Evolutionary conservation across 2,113 vertebrate genomes (phyloP).

Genomic region (Pterocles orientalis): DNA sequence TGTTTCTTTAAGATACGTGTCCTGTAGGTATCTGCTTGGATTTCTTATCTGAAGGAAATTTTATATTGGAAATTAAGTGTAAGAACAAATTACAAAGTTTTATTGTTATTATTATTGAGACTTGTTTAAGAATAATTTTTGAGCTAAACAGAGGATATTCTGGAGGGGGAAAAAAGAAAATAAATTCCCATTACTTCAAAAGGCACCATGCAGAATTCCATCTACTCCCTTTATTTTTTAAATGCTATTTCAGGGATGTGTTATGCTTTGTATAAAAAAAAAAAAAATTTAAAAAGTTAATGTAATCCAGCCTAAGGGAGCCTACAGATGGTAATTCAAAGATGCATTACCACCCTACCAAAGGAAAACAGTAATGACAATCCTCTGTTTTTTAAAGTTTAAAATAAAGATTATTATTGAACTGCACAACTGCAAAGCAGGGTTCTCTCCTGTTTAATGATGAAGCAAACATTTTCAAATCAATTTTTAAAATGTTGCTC

Average conservation of each 20-base stretch:
- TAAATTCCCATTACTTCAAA: background rate
- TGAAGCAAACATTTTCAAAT: background rate
- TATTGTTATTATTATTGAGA: background rate
- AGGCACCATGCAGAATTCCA: background rate
- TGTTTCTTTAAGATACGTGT: background rate
- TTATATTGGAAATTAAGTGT: background rate
- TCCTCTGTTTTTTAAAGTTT: background rate
- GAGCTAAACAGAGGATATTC: background rate
- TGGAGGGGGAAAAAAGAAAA: background rate
- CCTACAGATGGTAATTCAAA: background rate
- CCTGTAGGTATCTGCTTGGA: background rate
- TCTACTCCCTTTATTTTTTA: background rate
- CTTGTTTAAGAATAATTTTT: background rate
- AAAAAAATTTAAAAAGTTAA: background rate
- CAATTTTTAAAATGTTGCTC: background rate
- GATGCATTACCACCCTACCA: background rate
- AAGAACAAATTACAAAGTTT: background rate
- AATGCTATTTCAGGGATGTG: background rate
- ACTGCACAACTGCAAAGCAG: background rate
- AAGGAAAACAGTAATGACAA: background rate
- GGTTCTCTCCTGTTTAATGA: background rate
- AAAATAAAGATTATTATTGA: background rate
- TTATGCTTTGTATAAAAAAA: background rate
- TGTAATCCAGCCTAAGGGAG: background rate
- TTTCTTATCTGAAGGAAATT: background rate